Evolutionary conservation across 2,113 vertebrate genomes (phyloP), one percentile per base, ranked within the genome.

Genomic region (Callionymus lyra): DNA sequence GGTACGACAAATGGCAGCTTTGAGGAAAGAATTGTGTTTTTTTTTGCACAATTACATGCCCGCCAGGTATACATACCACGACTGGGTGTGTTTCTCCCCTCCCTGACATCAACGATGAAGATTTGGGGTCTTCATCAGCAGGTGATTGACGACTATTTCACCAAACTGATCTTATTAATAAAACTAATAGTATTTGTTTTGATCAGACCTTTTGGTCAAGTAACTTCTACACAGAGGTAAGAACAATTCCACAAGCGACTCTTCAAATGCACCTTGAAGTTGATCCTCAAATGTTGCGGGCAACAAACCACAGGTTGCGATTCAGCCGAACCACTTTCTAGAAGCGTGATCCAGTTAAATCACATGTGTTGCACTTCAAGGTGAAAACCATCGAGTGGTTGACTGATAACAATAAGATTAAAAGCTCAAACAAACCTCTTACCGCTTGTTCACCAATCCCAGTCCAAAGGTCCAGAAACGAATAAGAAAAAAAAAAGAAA

Each of bases 351-450:
- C 21, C 21, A 27, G 21, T 4, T 27, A 27, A 27, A 27, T 27
- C 21, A 27, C 21, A 27, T 27, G 21, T 27, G 21, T 27, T n/a
- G 21, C 21, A 27, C 21, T 27, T 27, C 21, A 27, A 8, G 8
- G 21, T 27, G 21, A 27, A 8, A 27, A 27, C 21, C 4, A n/a
- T n/a, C n/a, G 21, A 4, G 21, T 27, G 21, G 21, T 27, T 27
- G 21, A 27, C 21, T 27, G 21, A 27, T 27, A 27, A 27, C 21
- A 27, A 27, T 27, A 38, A 65, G 66, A 72, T 70, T 65, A 75
- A 15, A n/a, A 66, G 35, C 76, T 61, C 63, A 72, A 72, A 85
- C 84, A 70, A 73, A 87, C 85, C 84, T 87, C 59, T 76, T 56
- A 47, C 27, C 56, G 74, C 35, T 19, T 42, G 40, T 41, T 54